These are phyloP conservation scores for Uropsilus gracilis DNA, from an alignment of 2,113 vertebrate species.

Conservation along the genomic window DNA sequence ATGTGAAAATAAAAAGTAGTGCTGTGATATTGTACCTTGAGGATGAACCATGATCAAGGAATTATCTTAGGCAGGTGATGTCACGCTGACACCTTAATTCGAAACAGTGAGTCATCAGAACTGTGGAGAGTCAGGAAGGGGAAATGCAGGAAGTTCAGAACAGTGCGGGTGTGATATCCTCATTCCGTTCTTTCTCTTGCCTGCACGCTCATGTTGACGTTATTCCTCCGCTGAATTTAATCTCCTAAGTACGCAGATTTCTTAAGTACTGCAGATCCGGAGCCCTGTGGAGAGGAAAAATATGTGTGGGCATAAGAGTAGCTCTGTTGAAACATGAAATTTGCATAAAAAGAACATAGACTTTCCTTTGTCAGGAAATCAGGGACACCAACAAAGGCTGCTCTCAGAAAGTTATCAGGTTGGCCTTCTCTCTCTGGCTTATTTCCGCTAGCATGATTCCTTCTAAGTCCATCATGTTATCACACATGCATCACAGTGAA, in stretches of 20 bases:
- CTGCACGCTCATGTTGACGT: neutral
- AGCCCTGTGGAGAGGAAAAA: neutral
- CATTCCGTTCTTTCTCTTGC: neutral
- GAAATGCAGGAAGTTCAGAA: neutral
- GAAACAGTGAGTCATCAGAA: neutral
- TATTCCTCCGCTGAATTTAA: neutral
- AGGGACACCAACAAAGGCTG: neutral
- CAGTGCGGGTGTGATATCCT: neutral
- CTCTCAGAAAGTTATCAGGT: neutral
- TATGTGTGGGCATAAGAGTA: too few species aligned
- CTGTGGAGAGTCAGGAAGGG: neutral
- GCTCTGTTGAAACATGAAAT: neutral
- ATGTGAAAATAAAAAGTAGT: neutral
- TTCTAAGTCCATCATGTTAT: too few species aligned
- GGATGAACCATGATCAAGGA: neutral
- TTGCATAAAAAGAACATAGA: neutral
- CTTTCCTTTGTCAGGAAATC: neutral
- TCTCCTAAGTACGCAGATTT: neutral
- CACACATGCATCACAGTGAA: neutral
- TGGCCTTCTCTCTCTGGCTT: neutral
- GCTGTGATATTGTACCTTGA: neutral
- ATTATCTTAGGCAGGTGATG: neutral
- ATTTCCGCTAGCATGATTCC: too few species aligned
- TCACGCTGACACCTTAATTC: neutral
- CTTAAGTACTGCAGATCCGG: neutral